A percentile compares a stretch with the other conserved stretches of the same genome.
Evolutionary conservation across 2,113 vertebrate genomes (phyloP).

Genomic region (Ptychochromis oligacanthus): DNA sequence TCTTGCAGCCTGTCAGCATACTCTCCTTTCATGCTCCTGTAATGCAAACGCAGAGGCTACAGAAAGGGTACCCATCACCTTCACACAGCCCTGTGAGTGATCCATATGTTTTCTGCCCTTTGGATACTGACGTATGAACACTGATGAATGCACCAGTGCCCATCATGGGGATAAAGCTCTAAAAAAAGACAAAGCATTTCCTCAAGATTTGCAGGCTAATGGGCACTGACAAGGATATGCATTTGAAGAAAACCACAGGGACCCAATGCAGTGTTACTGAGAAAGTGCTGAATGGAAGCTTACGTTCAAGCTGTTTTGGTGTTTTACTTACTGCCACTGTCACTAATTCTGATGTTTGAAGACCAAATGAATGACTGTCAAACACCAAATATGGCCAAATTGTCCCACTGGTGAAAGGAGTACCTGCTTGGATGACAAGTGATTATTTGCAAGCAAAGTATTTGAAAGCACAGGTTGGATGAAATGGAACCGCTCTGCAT

Average conservation of each 20-base stretch:
- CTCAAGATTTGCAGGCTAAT: conserved; percentile 11
- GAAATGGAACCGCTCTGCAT: neutral
- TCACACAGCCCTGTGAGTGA: conserved; percentile 27
- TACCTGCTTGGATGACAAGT: neutral
- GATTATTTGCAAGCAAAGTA: conserved; percentile 38
- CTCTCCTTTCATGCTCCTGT: conserved; percentile 13
- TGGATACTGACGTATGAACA: conserved; percentile 10
- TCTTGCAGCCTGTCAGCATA: neutral
- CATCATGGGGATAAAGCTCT: conserved; percentile 6
- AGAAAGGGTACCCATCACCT: conserved; percentile 24
- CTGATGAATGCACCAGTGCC: neutral
- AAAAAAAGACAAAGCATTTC: conserved; percentile 24
- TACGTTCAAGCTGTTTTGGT: neutral
- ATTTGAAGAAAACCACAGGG: conserved; percentile 2
- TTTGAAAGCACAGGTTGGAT: conserved; percentile 11
- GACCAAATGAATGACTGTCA: neutral
- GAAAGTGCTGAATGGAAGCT: conserved; percentile 1
- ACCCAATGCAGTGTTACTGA: neutral
- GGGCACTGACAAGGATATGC: conserved; percentile 4
- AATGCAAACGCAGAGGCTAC: conserved; percentile 21
- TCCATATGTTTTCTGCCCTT: conserved; percentile 25
- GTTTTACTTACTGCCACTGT: neutral
- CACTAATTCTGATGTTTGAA: neutral
- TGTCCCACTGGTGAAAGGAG: neutral
- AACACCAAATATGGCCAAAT: neutral